Base-by-base conservation (phyloP, 2,113 vertebrate species). In the Casuarius casuarius region DNA sequence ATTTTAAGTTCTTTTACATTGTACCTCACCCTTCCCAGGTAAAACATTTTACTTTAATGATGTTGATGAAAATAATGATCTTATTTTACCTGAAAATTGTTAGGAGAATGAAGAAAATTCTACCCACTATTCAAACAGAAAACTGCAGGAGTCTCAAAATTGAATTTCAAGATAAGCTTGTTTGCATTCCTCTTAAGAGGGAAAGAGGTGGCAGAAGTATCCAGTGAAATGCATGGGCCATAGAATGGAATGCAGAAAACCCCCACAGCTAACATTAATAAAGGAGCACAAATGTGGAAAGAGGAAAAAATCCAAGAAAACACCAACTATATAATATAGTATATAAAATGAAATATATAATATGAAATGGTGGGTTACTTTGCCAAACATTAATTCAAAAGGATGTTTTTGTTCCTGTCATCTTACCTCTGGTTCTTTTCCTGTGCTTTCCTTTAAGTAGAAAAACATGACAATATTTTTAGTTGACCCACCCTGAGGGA, bases 391-490 rank as follows among this genome's bases (percentile, higher is more conserved):
- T 51, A 71, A 93, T 88, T 78, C 42, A 77, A 92, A 88, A 1
- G 4, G 49, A 89, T 77, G 63, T 7, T 84, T 93, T 42, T 94
- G 52, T 67, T 90, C 66, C 74, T 87, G 35, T 12, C 83, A 23
- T 89, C 46, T 62, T 91, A 87, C 65, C 86, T 89, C 46, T 74
- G 59, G 19, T 92, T 63, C 75, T 66, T 79, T 80, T 81, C 91
- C 70, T 83, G 74, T 61, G 35, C 61, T 59, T 61, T 80, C 51
- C 56, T 75, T 75, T 65, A 68, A 83, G 63, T 20, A 85, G 74
- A 90, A 91, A 70, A 94, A 54, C 16, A 29, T 33, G n/a, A 38
- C 74, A 83, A 28, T 74, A 66, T 56, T 95, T 94, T 95, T 84
- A 92, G 78, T 51, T 88, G 89, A 71, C 29, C 75, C 65, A 84